Percentiles rank a stretch among this genome's conserved stretches.
Conservation (phyloP, 2,888 invertebrate species). For the Phyllotreta striolata region DNA sequence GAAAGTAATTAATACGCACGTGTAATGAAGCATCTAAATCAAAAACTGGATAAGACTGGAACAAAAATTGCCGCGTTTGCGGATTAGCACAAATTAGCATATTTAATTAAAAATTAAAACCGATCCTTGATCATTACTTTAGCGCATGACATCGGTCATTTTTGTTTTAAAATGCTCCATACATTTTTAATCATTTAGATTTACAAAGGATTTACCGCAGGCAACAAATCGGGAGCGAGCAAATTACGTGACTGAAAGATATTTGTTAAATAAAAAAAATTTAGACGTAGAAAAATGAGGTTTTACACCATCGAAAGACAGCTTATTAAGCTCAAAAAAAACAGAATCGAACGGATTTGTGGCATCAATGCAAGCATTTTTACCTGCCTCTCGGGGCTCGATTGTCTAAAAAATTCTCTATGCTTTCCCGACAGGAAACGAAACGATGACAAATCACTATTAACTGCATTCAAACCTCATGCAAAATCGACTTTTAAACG, state of each 20-base stretch:
- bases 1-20: no score
- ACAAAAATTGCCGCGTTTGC: conserved; percentile 13
- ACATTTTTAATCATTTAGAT: background rate
- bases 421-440: conserved; percentile 49
- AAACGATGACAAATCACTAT: conserved; percentile 57
- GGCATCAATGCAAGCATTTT: conserved; percentile 42
- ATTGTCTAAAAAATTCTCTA: conserved; percentile 39
- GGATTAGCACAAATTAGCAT: conserved; percentile 29
- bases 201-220: background rate
- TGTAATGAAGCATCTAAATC: no score
- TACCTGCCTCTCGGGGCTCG: conserved; percentile 44
- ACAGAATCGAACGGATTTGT: conserved; percentile 28
- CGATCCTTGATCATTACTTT: conserved; percentile 55
- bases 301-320: conserved; percentile 8
- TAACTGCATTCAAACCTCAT: conserved; percentile 52
- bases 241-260: background rate
- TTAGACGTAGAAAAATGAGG: conserved; percentile 14
- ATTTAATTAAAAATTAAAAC: conserved; percentile 41
- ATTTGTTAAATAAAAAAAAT: conserved; percentile 4
- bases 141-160: conserved; percentile 53
- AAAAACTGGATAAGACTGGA: conserved; percentile 3
- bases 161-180: conserved; percentile 38
- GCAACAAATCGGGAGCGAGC: background rate
- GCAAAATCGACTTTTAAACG: conserved; percentile 51
- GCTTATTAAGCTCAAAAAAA: conserved; percentile 36